Base-by-base conservation (phyloP, 2,888 invertebrate species). In the Netelia melanura region DNA sequence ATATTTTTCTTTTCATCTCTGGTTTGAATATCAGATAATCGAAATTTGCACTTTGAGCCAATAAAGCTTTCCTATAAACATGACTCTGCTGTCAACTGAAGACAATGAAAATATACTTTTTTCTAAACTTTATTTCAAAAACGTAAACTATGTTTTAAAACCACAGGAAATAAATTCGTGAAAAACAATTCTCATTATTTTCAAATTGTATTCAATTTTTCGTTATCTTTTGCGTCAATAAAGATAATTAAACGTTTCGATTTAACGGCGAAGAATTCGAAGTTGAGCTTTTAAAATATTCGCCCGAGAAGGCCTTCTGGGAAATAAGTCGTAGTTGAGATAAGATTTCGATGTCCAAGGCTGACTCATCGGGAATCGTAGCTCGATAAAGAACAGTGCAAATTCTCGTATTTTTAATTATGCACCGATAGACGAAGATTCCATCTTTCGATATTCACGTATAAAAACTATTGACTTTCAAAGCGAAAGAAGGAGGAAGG, bases 401-500 rank as follows among this genome's bases (percentile, higher is more conserved):
- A 23, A 21, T 23, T 56, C n/a, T 30, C 14, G 44, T 75, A 61
- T 68, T 82, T 43, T 54, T 77, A 30, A 62, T 77, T 72, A 70
- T 64, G 8, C 67, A 58, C 5, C 38, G 74, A 81, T 61, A 58
- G 65, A 85, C 88, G 86, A 82, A 83, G 87, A 89, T 87, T 87
- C 76, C 84, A 79, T 71, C 82, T 86, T 58, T 58, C 48, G 84
- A 86, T 89, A 90, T 90, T 90, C 90, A 88, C 90, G 89, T 90
- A 90, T 90, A 85, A 87, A 88, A 90, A 90, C 90, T 90, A 89
- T 90, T 87, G 87, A 85, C 25, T 75, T 14, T 44, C 10, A 25
- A 68, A 70, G 58, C 58, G 48, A 9, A 71, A 3, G 52, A 54
- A 62, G 44, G 17, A 48, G 52, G 52, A 52, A 23, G 54, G 44